Conservation (phyloP, 2,797 vertebrate species). For the Gouania willdenowi region DNA sequence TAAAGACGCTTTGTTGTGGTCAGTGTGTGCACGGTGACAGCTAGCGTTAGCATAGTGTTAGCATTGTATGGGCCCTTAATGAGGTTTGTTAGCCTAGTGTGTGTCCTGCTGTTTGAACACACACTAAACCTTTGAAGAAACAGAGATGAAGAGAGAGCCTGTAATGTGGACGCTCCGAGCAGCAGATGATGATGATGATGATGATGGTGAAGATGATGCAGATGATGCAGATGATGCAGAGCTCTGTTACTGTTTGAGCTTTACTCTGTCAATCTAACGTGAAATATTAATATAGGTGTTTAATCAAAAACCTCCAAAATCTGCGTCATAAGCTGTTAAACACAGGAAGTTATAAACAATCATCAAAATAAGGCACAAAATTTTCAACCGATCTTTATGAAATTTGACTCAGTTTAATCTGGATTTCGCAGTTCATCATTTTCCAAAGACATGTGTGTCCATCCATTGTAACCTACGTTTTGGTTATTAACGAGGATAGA, state of each 20-base stretch:
- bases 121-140: constrained; percentile 69
- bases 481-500: too few species aligned
- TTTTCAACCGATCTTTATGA: too few species aligned
- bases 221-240: constrained; percentile 35
- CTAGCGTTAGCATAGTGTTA: constrained; percentile 69
- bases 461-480: too few species aligned
- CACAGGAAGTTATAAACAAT: too few species aligned
- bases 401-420: too few species aligned
- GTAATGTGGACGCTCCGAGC: constrained; percentile 49
- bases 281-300: too few species aligned
- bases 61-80: constrained; percentile 71
- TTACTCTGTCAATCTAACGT: too few species aligned
- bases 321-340: too few species aligned
- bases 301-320: too few species aligned
- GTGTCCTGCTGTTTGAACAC: constrained; percentile 72
- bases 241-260: constrained; percentile 48
- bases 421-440: too few species aligned
- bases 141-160: constrained; percentile 59
- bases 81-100: constrained; percentile 70
- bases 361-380: too few species aligned
- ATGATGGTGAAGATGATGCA: constrained; percentile 71
- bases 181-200: constrained; percentile 46
- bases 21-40: constrained; percentile 68
- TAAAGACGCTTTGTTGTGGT: constrained; percentile 71
- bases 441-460: too few species aligned